phyloP scores from a whole-genome alignment of 2,797 vertebrate species.

The Pelodytes ibericus region DNA sequence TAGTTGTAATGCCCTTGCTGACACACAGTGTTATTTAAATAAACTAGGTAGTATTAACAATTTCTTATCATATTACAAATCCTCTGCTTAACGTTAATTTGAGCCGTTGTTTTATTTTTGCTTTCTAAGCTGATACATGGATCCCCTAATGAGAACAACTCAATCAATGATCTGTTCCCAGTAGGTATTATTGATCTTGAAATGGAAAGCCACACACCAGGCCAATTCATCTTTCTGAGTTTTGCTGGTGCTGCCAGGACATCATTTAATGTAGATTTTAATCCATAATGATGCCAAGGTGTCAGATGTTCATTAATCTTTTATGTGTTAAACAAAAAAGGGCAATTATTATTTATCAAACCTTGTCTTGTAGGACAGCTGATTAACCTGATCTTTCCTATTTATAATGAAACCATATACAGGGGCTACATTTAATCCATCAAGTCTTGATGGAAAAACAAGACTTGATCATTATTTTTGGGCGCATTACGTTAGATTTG shows the following conservation, averaged over 20 bases:
- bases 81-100: conserved; percentile 44
- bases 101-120: conserved; percentile 33
- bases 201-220: conserved; percentile 43
- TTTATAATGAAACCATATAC: not conserved
- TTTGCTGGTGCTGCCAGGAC: conserved; percentile 27
- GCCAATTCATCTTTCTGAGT: conserved; percentile 30
- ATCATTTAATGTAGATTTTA: conserved; percentile 40
- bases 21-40: not conserved
- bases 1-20: conserved; percentile 3
- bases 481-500: too few species aligned
- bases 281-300: conserved; percentile 21
- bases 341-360: conserved; percentile 42
- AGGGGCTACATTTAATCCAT: not conserved
- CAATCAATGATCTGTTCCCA: conserved; percentile 40
- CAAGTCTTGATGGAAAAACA: not conserved
- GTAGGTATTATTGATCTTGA: conserved; percentile 46
- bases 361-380: conserved; percentile 11
- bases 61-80: conserved; percentile 55
- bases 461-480: too few species aligned
- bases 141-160: conserved; percentile 48
- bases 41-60: conserved; percentile 42
- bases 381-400: conserved; percentile 10
- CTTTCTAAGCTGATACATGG: conserved; percentile 55
- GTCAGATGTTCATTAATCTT: conserved; percentile 32
- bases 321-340: conserved; percentile 33